Evolutionary conservation across 2,113 vertebrate species (phyloP), one percentile per base, ranked within the genome.

Genomic region (Platycercus adscitus): DNA sequence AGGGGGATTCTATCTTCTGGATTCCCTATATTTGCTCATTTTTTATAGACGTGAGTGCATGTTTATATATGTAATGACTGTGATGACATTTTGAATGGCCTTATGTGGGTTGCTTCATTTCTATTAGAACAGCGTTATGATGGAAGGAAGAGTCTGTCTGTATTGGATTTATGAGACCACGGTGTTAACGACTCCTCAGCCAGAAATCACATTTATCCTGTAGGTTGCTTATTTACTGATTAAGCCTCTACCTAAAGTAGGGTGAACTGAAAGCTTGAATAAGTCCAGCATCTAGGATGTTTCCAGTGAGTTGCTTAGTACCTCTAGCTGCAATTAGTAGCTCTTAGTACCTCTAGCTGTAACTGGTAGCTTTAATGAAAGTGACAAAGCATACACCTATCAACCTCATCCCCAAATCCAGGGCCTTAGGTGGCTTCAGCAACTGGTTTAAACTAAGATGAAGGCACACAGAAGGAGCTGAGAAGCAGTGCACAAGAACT

Each of bases 401-500:
- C 71, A 86, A 56, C 66, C 61, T 83, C 87, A 71, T 61, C 39
- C 50, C 14, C 60, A 65, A 50, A 46, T 10, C 47, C 17, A 29
- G 52, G 28, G 37, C 14, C 39, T 6, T 23, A 6, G 17, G 25
- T 23, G 26, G 37, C 58, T 24, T 72, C 26, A 58, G 23, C 16
- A 58, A 29, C 18, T 25, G 17, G 19, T 46, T 58, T 50, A 29
- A 65, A 24, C 44, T 7, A 44, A 50, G 58, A 12, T 17, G 43
- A 69, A 55, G 25, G 47, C 41, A 17, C 3, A 6, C 29, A 31
- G 82, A 88, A 91, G 44, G 66, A 81, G 52, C 41, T 37, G 29
- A 65, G 94, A 75, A 89, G 52, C 69, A 82, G 49, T 49, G 58
- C 56, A 65, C n/a, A 44, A 65, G 89, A 92, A 68, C 69, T 33